These are phyloP conservation scores for Stenopsyche tienmushanensis DNA, from an alignment of 1,140 invertebrate species.

Conservation along the genomic window DNA sequence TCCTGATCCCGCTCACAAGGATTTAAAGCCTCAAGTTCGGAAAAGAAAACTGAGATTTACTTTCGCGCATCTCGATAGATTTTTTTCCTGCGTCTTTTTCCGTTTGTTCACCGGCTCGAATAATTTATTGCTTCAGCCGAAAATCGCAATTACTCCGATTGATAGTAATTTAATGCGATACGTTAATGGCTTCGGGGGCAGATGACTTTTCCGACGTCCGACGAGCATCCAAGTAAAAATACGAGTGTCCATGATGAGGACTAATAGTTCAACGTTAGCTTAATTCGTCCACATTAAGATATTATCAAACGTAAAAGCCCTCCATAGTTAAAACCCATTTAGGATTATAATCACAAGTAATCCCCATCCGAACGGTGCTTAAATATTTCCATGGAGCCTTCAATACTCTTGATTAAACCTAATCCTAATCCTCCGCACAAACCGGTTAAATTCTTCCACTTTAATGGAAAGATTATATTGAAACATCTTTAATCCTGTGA, in stretches of 20 bases:
- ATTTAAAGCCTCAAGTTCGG: neutral
- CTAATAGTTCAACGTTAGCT: neutral
- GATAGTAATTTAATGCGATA: neutral
- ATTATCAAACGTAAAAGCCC: conserved; percentile 4
- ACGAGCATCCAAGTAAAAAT: too few relatives aligned
- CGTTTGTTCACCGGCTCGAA: neutral
- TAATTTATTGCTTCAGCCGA: neutral
- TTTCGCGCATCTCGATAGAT: neutral
- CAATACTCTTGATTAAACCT: conserved; percentile 28
- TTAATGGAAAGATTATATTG: conserved; percentile 24
- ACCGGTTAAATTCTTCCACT: conserved; percentile 26
- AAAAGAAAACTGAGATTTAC: conserved; percentile 6
- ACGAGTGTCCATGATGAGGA: neutral
- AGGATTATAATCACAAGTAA: conserved; percentile 23
- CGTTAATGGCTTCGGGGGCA: neutral
- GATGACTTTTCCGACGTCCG: neutral
- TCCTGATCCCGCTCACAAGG: neutral
- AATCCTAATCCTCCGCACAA: conserved; percentile 10
- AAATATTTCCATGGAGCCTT: conserved; percentile 21
- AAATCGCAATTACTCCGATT: neutral
- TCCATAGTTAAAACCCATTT: neutral
- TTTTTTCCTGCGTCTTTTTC: neutral
- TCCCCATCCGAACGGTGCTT: conserved; percentile 11
- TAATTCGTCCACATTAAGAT: neutral
- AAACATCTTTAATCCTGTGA: conserved; percentile 12